Conservation (phyloP, 2,797 vertebrate genomes). For the Cyprinodon diabolis region DNA sequence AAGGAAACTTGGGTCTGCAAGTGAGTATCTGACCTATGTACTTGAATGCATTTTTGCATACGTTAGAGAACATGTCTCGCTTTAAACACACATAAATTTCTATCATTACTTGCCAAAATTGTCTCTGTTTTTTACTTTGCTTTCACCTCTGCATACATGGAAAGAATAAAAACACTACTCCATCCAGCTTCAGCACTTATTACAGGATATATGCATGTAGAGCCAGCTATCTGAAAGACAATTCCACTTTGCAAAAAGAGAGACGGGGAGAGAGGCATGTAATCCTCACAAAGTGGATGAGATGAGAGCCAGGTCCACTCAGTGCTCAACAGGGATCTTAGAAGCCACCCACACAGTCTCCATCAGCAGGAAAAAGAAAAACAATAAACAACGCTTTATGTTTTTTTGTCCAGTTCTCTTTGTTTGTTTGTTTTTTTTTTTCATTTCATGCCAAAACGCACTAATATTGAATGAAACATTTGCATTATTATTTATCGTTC, state of each 20-base stretch:
- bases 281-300: conserved; percentile 63
- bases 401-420: conserved; percentile 30
- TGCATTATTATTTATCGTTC: background rate
- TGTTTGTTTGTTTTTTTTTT: conserved; percentile 22
- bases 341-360: conserved; percentile 58
- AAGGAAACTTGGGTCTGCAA: conserved; percentile 24
- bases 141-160: conserved; percentile 35
- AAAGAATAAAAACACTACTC: conserved; percentile 14
- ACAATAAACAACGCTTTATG: conserved; percentile 19
- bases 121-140: conserved; percentile 18
- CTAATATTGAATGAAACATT: background rate
- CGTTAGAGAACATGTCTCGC: conserved; percentile 17
- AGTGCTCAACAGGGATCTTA: conserved; percentile 55
- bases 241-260: conserved; percentile 36
- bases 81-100: conserved; percentile 17
- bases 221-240: conserved; percentile 35
- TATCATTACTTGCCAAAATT: conserved; percentile 28
- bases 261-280: conserved; percentile 47
- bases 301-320: conserved; percentile 69
- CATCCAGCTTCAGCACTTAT: conserved; percentile 29
- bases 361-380: conserved; percentile 37
- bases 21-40: conserved; percentile 17
- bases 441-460: background rate
- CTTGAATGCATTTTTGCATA: conserved; percentile 22
- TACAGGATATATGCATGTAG: conserved; percentile 26